Conservation (phyloP, 2,113 vertebrate species). For the Protobothrops flavoviridis region DNA sequence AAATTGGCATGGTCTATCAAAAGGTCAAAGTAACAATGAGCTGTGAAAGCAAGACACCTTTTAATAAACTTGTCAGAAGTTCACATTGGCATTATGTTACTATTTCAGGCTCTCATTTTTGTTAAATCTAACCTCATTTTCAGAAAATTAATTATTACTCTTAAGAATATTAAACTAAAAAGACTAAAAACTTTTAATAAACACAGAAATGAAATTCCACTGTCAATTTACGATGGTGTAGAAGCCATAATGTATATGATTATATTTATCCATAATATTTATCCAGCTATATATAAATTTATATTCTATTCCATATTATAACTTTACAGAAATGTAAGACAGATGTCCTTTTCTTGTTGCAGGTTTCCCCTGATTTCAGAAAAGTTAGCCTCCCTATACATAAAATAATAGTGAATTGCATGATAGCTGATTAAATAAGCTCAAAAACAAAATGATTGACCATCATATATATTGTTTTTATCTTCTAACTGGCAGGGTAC, state of each 20-base stretch:
- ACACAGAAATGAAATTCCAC: background rate
- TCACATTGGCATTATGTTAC: background rate
- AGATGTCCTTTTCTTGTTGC: slow-evolving; percentile 18
- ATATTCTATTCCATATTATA: rapidly evolving
- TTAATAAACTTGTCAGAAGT: background rate
- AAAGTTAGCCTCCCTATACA: background rate
- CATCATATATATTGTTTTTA: background rate
- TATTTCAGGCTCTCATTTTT: background rate
- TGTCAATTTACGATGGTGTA: background rate
- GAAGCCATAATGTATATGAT: background rate
- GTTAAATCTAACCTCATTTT: background rate
- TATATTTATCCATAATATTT: rapidly evolving
- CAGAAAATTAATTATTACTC: background rate
- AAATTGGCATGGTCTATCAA: background rate
- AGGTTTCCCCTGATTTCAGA: background rate
- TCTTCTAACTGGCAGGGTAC: background rate
- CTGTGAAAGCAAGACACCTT: background rate
- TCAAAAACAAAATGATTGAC: background rate
- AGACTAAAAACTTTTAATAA: background rate
- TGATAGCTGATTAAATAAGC: background rate
- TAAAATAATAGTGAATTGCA: background rate
- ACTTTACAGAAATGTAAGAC: background rate
- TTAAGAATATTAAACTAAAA: background rate
- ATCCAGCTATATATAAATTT: rapidly evolving
- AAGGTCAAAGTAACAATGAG: background rate